A percentile compares a stretch with the other conserved stretches of the same genome.
Conservation (phyloP, 2,888 invertebrate genomes). For the Acanthococcus lagerstroemiae region DNA sequence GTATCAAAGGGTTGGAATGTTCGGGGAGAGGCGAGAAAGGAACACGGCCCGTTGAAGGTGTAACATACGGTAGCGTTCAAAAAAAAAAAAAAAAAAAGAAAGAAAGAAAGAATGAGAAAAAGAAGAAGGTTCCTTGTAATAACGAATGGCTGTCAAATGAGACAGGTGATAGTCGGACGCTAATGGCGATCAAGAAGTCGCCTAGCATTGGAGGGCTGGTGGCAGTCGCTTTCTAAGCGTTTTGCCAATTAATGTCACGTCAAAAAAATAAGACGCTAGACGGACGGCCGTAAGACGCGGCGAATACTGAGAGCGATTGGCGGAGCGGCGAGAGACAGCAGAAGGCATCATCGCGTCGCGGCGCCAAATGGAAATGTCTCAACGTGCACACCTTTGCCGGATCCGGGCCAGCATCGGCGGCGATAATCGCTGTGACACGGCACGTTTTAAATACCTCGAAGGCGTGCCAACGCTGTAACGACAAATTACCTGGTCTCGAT, state of each 20-base stretch:
- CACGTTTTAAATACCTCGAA: slow-evolving; percentile 12
- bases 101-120: neutral
- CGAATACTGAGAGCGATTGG: slow-evolving; percentile 2
- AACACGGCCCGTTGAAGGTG: neutral
- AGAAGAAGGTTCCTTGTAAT: slow-evolving; percentile 1
- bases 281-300: slow-evolving; percentile 8
- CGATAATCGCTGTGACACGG: neutral
- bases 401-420: slow-evolving; percentile 18
- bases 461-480: slow-evolving; percentile 24
- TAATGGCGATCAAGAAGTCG: slow-evolving; percentile 28
- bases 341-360: too few relatives aligned
- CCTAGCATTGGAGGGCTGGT: neutral
- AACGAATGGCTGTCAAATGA: slow-evolving; percentile 25
- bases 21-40: neutral
- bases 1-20: slow-evolving; percentile 1
- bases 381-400: slow-evolving; percentile 19
- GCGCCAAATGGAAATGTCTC: slow-evolving; percentile 23
- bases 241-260: slow-evolving; percentile 30
- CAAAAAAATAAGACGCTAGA: slow-evolving; percentile 1
- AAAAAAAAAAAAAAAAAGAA: neutral
- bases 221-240: slow-evolving; percentile 13
- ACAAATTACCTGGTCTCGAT: slow-evolving; percentile 28
- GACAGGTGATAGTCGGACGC: slow-evolving; percentile 24
- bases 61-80: neutral
- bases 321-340: slow-evolving; percentile 8